Evolutionary conservation across 2,113 vertebrate genomes (phyloP).

Genomic region (Catharus bicknelli): DNA sequence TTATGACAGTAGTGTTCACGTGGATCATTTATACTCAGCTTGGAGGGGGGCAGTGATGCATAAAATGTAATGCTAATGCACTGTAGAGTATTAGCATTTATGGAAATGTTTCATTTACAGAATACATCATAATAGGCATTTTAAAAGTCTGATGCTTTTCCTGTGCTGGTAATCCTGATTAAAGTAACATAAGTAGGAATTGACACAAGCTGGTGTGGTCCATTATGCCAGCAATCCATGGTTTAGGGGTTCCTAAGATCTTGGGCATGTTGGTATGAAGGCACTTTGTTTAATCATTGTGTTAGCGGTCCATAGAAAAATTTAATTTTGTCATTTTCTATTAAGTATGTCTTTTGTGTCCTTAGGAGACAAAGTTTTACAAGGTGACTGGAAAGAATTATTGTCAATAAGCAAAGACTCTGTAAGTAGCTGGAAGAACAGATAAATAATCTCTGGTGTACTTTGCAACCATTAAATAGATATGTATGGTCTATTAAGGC

Average conservation of each 20-base stretch:
- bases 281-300: background rate
- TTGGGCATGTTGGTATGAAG: background rate
- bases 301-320: background rate
- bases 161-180: constrained; percentile 4
- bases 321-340: background rate
- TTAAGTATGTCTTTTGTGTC: background rate
- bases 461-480: background rate
- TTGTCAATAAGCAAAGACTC: background rate
- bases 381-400: background rate
- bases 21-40: background rate
- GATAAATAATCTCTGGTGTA: background rate
- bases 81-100: background rate
- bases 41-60: background rate
- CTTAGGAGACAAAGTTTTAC: background rate
- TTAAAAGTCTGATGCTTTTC: background rate
- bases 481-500: background rate
- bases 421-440: background rate
- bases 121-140: background rate
- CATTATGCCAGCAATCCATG: background rate
- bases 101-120: background rate
- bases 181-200: background rate
- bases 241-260: background rate
- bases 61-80: background rate
- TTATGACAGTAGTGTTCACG: background rate
- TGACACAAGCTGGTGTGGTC: background rate